phyloP scores from a whole-genome alignment of 2,113 vertebrate genomes.

The Marcusenius ussheri region DNA sequence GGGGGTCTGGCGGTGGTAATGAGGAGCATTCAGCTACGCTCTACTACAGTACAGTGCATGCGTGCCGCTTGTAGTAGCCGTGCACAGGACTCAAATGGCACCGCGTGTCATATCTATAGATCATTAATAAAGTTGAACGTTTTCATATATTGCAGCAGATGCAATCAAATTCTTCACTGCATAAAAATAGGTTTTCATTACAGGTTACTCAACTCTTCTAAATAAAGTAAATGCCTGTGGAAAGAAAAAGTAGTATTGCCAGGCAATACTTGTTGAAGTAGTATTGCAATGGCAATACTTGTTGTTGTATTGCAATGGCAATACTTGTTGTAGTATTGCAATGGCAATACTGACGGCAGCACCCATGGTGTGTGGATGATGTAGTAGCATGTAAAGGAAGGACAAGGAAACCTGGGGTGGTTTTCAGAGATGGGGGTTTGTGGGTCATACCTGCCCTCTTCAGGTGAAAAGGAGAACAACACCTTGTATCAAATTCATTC shows the following conservation, averaged over 20 bases:
- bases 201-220: neutral
- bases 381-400: neutral
- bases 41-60: neutral
- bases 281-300: neutral
- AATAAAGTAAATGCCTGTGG: neutral
- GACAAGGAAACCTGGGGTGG: neutral
- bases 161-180: neutral
- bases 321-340: neutral
- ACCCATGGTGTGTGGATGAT: neutral
- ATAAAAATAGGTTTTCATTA: neutral
- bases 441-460: constrained; percentile 10
- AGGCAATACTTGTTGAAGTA: neutral
- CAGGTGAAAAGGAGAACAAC: neutral
- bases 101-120: neutral
- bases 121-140: neutral
- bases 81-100: neutral
- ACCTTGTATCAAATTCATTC: neutral
- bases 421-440: neutral
- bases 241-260: neutral
- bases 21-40: neutral
- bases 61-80: neutral
- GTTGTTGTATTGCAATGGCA: neutral
- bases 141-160: neutral
- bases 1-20: neutral
- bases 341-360: neutral